Base-by-base conservation (phyloP, 2,797 vertebrate genomes). In the Mormyrus proboscirostris region DNA sequence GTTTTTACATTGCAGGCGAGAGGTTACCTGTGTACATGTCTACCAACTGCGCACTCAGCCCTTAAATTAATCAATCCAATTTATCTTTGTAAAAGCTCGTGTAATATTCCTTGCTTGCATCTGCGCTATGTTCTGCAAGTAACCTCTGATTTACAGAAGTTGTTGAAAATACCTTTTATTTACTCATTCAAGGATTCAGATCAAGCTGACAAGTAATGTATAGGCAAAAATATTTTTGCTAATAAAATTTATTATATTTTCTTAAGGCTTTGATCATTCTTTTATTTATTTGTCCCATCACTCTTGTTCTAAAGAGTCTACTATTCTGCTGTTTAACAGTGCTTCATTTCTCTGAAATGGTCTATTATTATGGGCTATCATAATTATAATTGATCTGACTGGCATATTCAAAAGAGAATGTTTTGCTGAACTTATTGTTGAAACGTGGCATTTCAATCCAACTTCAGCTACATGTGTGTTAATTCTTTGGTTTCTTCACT, bases 1-100 rank as follows among this genome's bases (percentile, higher is more conserved):
- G 88, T 94, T 95, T 94, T 94, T 94, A 92, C 92, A 94, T 93
- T 92, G 90, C 76, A 88, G 90, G 90, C 47, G 92, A 92, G 89
- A 92, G 92, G 93, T 92, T 93, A 92, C 90, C 91, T 92, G 91
- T 92, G 92, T 92, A 94, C 90, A 92, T 89, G 88, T 91, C 92
- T 89, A 93, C 90, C 86, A 93, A 94, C 91, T 90, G 92, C 93
- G 93, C 89, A 93, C 84, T 92, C 91, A 91, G 90, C 85, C 89
- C 93, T 93, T 92, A 93, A 92, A 93, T 93, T 92, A 93, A 95
- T 94, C 92, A 94, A 88, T 93, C 93, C 90, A 93, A 95, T 96
- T 95, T 92, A 94, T 95, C 93, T 94, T 93, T 91, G 91, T 89
- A 91, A 93, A 92, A 92, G 33, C 76, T 69, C 59, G 25, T 65